Conservation (phyloP, 1,140 invertebrate genomes). For the Euborellia annulipes region DNA sequence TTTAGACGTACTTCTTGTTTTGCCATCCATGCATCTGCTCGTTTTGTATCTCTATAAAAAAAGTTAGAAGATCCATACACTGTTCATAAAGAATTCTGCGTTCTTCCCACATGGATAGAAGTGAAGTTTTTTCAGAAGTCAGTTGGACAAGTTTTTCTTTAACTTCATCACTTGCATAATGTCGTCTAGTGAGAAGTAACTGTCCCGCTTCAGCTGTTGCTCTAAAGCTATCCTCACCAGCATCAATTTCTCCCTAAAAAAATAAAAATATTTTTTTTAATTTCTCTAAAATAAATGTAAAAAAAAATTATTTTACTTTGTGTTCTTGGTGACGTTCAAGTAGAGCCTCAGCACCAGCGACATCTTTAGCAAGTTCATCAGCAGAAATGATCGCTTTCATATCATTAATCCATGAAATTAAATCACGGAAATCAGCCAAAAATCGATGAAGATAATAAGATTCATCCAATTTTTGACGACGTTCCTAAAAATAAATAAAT, state of each 20-base stretch:
- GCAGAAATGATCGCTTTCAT: constrained; percentile 94
- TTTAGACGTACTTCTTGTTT: constrained; percentile 91
- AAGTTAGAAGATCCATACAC: constrained; percentile 98
- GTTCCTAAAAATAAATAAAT: constrained; percentile 32
- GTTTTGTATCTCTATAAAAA: constrained; percentile 93
- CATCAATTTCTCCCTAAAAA: constrained; percentile 82
- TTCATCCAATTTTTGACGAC: constrained; percentile 74
- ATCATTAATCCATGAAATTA: constrained; percentile 95
- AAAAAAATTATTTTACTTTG: constrained; percentile 40
- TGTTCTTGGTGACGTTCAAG: constrained; percentile 96
- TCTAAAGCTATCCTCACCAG: constrained; percentile 86
- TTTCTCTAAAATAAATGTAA: too few species aligned
- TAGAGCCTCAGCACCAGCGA: constrained; percentile 91
- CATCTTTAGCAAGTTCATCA: constrained; percentile 96
- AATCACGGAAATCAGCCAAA: constrained; percentile 90
- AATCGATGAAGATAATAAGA: constrained; percentile 92
- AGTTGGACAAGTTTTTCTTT: constrained; percentile 65
- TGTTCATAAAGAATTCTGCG: constrained; percentile 92
- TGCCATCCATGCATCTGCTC: constrained; percentile 97
- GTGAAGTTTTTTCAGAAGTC: constrained; percentile 63
- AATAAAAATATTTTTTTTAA: too few species aligned
- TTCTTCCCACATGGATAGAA: constrained; percentile 89
- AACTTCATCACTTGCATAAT: constrained; percentile 83
- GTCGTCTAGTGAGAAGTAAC: constrained; percentile 67
- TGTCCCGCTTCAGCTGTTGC: constrained; percentile 75